Base-by-base conservation (phyloP, 2,797 vertebrate species). In the Hipposideros larvatus region DNA sequence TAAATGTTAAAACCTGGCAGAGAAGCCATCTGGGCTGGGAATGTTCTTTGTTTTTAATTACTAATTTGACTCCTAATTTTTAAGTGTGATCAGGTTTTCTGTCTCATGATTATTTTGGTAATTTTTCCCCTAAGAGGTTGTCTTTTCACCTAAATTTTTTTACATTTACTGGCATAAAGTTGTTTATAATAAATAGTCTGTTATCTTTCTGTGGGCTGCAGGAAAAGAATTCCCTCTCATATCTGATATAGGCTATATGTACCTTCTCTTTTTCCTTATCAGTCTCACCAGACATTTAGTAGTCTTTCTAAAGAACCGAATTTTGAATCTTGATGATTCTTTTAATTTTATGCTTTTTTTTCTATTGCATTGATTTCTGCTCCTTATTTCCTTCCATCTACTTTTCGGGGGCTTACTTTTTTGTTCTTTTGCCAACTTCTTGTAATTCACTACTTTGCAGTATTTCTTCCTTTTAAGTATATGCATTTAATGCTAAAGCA, bases 41-140 rank as follows among this genome's bases (percentile, higher is more conserved):
- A 22, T 51, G 80, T 93, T 80, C 48, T 83, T 92, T 77, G 92
- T 79, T 87, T 94, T 86, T 75, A 68, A 41, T 91, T 86, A 86
- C 11, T 94, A 89, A 43, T 46, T 66, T 19, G 21, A 31, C 61
- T 87, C 68, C 48, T 92, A 61, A 53, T 78, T 93, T 86, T 90
- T 87, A 70, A 87, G 2, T 51, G 34, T 37, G 15, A 70, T 71
- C 31, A 78, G 22, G 8, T 94, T 91, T 90, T 91, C 68, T 80
- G 31, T 80, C 43, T 87, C 37, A 24, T 75, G 53, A 63, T 48
- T 77, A 77, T 87, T 94, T 96, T 91, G 53, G 14, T 70, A 87
- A 82, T 82, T 90, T 75, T 89, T 53, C 43, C 53, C 9, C 51
- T 53, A 37, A 86, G 22, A 87, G 55, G 14, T 37, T 61, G 73